A percentile compares a stretch with the other conserved stretches of the same genome.
These are phyloP conservation scores for Chionodraco myersi DNA, from an alignment of 2,113 vertebrate species.

Conservation along the genomic window DNA sequence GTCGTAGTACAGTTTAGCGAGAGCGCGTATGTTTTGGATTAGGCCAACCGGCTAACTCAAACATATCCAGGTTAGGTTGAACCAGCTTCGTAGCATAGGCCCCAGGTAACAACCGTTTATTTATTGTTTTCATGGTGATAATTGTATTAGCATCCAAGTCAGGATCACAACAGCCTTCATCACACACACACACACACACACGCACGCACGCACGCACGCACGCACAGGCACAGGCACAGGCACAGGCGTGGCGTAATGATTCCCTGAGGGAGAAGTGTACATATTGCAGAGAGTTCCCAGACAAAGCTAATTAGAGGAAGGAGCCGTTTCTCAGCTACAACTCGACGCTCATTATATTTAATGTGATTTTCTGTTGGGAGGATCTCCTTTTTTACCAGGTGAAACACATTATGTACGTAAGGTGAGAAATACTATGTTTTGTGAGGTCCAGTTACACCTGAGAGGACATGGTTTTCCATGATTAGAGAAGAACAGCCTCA, in stretches of 20 bases:
- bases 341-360: constrained; percentile 5
- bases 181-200: constrained; percentile 1
- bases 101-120: too few relatives aligned
- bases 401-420: not conserved
- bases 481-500: not conserved
- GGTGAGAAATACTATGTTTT: not conserved
- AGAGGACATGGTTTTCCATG: not conserved
- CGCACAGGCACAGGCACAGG: not conserved
- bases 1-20: too few relatives aligned
- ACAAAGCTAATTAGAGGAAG: constrained; percentile 5
- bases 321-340: not conserved
- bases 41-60: too few relatives aligned
- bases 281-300: not conserved
- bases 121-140: too few relatives aligned
- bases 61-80: too few relatives aligned
- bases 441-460: not conserved
- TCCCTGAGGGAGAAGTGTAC: not conserved
- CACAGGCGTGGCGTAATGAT: not conserved
- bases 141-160: too few relatives aligned
- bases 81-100: too few relatives aligned
- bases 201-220: not conserved
- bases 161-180: too few relatives aligned
- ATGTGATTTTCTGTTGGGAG: not conserved
- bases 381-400: not conserved
- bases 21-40: too few relatives aligned